Percentiles rank a stretch among this genome's conserved stretches.
phyloP scores from a whole-genome alignment of 2,797 vertebrate genomes.

The Chelon auratus region DNA sequence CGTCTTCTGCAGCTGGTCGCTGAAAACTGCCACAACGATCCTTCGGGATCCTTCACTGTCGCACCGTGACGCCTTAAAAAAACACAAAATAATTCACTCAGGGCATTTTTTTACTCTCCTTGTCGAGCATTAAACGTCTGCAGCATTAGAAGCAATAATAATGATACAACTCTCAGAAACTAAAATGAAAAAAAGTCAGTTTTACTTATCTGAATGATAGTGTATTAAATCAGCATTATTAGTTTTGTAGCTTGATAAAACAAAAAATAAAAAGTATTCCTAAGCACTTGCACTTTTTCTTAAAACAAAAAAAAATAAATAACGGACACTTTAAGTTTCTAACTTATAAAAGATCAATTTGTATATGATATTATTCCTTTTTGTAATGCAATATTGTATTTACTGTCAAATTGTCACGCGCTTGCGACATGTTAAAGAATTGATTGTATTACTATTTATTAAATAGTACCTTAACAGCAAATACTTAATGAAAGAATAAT shows the following conservation, averaged over 20 bases:
- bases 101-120: no score
- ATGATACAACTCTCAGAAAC: no score
- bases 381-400: no score
- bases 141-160: no score
- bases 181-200: no score
- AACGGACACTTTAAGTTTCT: accelerated
- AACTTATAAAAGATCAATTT: background rate
- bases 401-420: no score
- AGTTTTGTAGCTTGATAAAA: background rate
- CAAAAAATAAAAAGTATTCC: background rate
- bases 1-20: background rate
- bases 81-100: no score
- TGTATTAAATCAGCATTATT: background rate
- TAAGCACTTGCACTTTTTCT: constrained; percentile 38
- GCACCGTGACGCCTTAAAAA: no score
- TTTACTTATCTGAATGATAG: no score
- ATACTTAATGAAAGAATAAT: no score
- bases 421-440: background rate
- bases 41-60: no score
- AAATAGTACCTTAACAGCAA: background rate
- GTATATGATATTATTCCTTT: background rate
- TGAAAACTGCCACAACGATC: background rate
- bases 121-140: no score
- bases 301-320: background rate
- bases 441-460: background rate